Evolutionary conservation across 2,888 invertebrate genomes (phyloP).

Genomic region (Sclerodermus sp.): DNA sequence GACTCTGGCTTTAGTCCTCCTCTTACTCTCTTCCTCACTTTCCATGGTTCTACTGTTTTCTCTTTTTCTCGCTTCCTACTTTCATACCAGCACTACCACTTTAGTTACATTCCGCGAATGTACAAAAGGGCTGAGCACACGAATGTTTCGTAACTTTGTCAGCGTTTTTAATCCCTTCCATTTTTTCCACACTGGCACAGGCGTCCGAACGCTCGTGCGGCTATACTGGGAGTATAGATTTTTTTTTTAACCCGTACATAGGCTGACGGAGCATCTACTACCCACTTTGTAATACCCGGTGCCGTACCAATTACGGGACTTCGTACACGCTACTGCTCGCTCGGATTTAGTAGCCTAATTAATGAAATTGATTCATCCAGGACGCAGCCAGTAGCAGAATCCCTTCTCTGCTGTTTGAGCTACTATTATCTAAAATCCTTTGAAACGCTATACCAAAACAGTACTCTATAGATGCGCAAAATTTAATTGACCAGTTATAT

Average conservation of each 20-base stretch:
- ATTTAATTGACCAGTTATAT: too few relatives aligned
- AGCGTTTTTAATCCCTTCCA: slow-evolving; percentile 46
- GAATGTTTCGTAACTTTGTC: slow-evolving; percentile 53
- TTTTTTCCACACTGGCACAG: slow-evolving; percentile 5
- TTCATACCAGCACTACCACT: slow-evolving; percentile 9
- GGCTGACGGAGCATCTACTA: slow-evolving; percentile 15
- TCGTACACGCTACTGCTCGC: slow-evolving; percentile 29
- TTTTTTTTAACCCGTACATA: slow-evolving; percentile 20
- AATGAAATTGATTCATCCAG: slow-evolving; percentile 50
- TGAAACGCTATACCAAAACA: neutral
- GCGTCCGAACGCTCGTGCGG: slow-evolving; percentile 6
- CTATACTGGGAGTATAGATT: slow-evolving; percentile 7
- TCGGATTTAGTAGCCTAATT: slow-evolving; percentile 52
- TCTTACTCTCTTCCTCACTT: slow-evolving; percentile 3
- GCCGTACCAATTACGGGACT: slow-evolving; percentile 46
- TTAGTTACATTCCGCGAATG: slow-evolving; percentile 26
- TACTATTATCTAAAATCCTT: neutral
- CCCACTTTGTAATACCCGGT: slow-evolving; percentile 40
- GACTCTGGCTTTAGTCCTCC: slow-evolving; percentile 16
- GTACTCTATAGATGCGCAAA: too few relatives aligned
- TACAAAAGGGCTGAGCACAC: slow-evolving; percentile 40
- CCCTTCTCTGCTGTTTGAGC: too few relatives aligned
- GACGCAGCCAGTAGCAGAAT: slow-evolving; percentile 25
- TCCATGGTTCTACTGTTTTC: slow-evolving; percentile 9
- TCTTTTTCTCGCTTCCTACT: slow-evolving; percentile 8